These are phyloP conservation scores for Anhinga rufa DNA, from an alignment of 2,113 vertebrate genomes.

Conservation along the genomic window DNA sequence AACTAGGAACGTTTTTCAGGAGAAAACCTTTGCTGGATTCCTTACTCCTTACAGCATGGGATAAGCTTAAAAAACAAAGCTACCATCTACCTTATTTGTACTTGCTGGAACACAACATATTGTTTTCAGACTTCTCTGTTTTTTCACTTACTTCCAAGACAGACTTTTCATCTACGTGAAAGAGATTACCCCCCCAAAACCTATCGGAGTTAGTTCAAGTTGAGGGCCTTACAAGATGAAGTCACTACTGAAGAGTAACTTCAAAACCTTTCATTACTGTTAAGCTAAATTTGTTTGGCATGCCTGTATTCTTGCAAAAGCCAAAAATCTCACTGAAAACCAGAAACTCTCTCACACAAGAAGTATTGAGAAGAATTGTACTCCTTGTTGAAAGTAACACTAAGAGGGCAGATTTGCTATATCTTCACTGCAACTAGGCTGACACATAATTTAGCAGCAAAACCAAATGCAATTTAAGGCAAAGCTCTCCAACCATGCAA, in stretches of 20 bases:
- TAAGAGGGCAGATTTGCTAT: not conserved
- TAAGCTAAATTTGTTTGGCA: not conserved
- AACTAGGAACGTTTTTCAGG: not conserved
- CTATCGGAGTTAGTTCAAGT: not conserved
- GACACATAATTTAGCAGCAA: not conserved
- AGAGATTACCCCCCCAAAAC: not conserved
- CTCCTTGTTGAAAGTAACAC: not conserved
- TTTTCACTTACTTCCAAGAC: slow-evolving; percentile 1
- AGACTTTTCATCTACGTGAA: not conserved
- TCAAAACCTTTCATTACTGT: not conserved
- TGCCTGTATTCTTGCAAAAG: not conserved
- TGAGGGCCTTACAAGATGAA: not conserved
- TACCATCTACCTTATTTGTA: slow-evolving; percentile 28
- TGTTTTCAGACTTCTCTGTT: not conserved
- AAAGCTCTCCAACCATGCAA: not conserved
- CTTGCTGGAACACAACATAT: not conserved
- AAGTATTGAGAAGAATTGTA: not conserved
- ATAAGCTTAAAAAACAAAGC: not conserved
- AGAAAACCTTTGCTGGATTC: slow-evolving; percentile 31
- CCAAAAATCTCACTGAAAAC: not conserved
- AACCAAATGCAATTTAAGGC: not conserved
- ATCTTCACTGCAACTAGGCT: not conserved
- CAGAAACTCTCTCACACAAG: not conserved
- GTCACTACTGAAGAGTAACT: not conserved
- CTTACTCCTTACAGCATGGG: slow-evolving; percentile 24